Base-by-base conservation (phyloP, 2,888 invertebrate species). In the Drosophila peninsularis region DNA sequence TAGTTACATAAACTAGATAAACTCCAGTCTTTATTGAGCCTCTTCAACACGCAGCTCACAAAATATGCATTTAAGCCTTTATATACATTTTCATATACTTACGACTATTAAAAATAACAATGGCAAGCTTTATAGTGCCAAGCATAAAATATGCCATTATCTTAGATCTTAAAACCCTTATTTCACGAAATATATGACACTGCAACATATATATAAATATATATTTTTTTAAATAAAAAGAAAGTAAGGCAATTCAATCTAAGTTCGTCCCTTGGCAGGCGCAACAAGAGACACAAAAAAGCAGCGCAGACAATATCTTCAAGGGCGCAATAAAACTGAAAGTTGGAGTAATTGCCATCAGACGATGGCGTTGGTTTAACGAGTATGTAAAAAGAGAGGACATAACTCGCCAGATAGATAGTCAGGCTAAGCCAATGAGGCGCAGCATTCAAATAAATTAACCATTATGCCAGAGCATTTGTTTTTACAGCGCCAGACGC, bases 401-500 rank as follows among this genome's bases (percentile, higher is more conserved):
- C 70, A 82, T 85, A 83, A 68, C 75, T 72, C 55, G 62, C 34
- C 42, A 45, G 17, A 56, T 52, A 45, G 17, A 56, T 52, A 60
- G 44, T 49, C 52, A 56, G 27, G 45, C 45, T 45, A 52, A 60
- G 52, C 52, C 52, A 36, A 52, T 32, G 42, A 42, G 41, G 37
- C 44, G 13, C 44, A 41, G 27, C 30, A 41, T 32, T 42, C 62
- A 58, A 56, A 85, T 82, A 82, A 82, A 78, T 84, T 80, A 56
- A 68, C 54, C 78, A 87, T 84, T 83, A 80, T 68, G 62, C 75
- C 52, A 49, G 53, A 53, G 61, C 75, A 80, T 82, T 82, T 80
- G 75, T 65, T 82, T 86, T 86, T 67, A 85, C 66, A 70, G 56
- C 80, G 53, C 54, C 54, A 63, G 62, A 77, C 78, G 60, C 66